A percentile compares a stretch with the other conserved stretches of the same genome.
phyloP scores from a whole-genome alignment of 2,113 vertebrate species.

The Capra hircus region DNA sequence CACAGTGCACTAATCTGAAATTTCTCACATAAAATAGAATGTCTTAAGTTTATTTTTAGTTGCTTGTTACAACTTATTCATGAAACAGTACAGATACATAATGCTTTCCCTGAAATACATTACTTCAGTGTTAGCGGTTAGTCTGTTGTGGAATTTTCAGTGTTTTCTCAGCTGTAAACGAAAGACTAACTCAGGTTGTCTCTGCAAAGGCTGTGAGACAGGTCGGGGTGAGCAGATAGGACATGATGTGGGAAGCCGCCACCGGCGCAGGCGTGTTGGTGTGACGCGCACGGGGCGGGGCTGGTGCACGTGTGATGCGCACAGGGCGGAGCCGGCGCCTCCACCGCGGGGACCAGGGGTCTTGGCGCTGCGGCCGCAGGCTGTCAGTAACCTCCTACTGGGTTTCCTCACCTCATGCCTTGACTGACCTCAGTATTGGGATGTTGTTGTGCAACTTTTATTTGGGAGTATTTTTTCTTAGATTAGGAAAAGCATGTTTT shows the following conservation, averaged over 20 bases:
- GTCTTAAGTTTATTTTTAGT: conserved; percentile 59
- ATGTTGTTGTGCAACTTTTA: not conserved
- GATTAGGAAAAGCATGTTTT: not conserved
- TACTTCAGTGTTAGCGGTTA: not conserved
- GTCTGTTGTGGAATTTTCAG: not conserved
- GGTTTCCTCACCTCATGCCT: not conserved
- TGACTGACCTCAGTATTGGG: not conserved
- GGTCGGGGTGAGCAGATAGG: not conserved
- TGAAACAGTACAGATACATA: not conserved
- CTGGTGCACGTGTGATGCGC: rapidly evolving
- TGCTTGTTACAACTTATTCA: conserved; percentile 67
- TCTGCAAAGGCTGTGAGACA: not conserved
- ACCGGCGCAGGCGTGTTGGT: rapidly evolving
- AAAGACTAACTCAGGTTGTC: not conserved
- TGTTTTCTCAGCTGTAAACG: not conserved
- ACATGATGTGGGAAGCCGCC: rapidly evolving
- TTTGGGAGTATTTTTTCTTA: not conserved
- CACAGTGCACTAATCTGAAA: conserved; percentile 49
- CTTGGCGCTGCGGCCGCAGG: not conserved
- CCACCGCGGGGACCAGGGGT: not conserved
- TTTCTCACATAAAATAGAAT: conserved; percentile 57
- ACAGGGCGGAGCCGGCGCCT: rapidly evolving
- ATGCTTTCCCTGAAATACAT: conserved; percentile 26
- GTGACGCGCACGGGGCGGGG: rapidly evolving
- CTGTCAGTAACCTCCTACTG: not conserved